Evolutionary conservation across 2,113 vertebrate genomes (phyloP).

Genomic region (Thryonomys swinderianus): DNA sequence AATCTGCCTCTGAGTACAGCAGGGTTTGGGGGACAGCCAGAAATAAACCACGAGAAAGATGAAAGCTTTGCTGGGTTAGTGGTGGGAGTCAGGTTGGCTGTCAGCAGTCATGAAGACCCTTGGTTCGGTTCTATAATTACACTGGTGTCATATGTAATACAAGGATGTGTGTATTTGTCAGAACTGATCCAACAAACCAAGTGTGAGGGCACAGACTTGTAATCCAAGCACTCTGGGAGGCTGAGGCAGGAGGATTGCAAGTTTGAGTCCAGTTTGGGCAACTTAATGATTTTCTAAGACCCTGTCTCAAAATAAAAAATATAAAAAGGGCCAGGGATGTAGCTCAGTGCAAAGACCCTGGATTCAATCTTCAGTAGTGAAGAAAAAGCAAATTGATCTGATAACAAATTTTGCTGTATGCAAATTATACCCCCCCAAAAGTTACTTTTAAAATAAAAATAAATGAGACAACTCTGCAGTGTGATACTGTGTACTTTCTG

Average conservation of each 20-base stretch:
- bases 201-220: not conserved
- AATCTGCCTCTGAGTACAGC: not conserved
- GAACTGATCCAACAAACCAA: not conserved
- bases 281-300: not conserved
- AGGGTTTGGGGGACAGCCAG: not conserved
- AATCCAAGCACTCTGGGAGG: not conserved
- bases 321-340: not conserved
- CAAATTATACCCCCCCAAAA: not conserved
- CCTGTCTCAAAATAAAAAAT: not conserved
- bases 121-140: not conserved
- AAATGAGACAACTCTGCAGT: not conserved
- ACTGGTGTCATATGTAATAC: not conserved
- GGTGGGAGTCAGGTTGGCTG: not conserved
- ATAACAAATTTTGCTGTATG: not conserved
- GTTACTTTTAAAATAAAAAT: not conserved
- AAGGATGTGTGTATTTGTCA: not conserved
- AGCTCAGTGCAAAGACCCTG: not conserved
- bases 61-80: not conserved
- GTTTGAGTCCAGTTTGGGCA: not conserved
- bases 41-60: not conserved
- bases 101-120: not conserved
- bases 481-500: not conserved
- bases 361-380: not conserved
- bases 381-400: not conserved
- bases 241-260: not conserved